Percentiles rank a stretch among this genome's conserved stretches.
phyloP scores from a whole-genome alignment of 2,888 invertebrate species.

The Nemoura dubitans region DNA sequence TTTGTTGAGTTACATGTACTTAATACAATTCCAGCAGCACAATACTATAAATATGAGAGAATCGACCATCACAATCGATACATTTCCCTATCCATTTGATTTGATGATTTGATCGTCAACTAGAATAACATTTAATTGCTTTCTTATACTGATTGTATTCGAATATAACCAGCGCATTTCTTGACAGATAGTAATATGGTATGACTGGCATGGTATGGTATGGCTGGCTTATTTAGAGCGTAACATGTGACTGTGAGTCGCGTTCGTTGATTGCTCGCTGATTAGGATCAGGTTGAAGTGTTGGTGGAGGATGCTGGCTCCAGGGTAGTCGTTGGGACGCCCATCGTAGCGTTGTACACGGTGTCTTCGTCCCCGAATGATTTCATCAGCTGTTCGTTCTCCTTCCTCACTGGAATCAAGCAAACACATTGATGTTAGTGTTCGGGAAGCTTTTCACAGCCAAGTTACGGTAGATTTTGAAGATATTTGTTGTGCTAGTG shows the following conservation, averaged over 20 bases:
- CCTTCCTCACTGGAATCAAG: neutral
- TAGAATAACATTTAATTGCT: neutral
- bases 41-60: neutral
- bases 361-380: neutral
- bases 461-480: neutral
- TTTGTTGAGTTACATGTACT: neutral
- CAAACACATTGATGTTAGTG: neutral
- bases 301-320: neutral
- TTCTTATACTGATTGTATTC: neutral
- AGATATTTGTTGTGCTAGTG: too few species aligned
- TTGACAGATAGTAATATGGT: too few species aligned
- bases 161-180: neutral
- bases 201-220: too few species aligned
- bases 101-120: too few species aligned
- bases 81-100: neutral
- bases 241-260: neutral
- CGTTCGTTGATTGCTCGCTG: neutral
- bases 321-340: neutral
- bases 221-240: neutral
- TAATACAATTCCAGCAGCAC: neutral
- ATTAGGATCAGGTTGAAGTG: neutral
- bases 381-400: slow-evolving; percentile 21
- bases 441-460: neutral
- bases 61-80: neutral
- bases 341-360: slow-evolving; percentile 1